Evolutionary conservation across 2,113 vertebrate genomes (phyloP).

Genomic region (Oncorhynchus clarkii): DNA sequence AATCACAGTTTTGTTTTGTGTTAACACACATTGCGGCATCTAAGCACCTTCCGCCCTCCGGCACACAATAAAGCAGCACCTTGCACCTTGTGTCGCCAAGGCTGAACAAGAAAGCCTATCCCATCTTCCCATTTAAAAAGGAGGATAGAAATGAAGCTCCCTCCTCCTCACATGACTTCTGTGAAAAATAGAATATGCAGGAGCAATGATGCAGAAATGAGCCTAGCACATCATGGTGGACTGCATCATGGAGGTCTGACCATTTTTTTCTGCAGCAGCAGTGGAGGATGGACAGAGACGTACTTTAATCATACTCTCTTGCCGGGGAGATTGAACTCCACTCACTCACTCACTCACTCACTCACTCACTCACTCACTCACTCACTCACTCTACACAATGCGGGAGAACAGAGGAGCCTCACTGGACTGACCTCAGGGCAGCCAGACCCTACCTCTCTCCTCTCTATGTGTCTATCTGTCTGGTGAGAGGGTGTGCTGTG

Average conservation of each 20-base stretch:
- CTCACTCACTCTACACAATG: too few species aligned
- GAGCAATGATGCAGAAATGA: conserved; percentile 49
- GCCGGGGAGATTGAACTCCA: conserved; percentile 49
- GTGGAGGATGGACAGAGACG: conserved; percentile 41
- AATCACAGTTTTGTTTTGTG: conserved; percentile 16
- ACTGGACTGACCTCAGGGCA: conserved; percentile 9
- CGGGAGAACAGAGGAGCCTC: not conserved
- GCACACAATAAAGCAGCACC: conserved; percentile 8
- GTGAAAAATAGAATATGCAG: conserved; percentile 25
- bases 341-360: too few species aligned
- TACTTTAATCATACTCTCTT: conserved; percentile 56
- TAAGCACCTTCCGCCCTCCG: not conserved
- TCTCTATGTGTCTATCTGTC: not conserved
- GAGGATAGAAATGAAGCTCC: conserved; percentile 6
- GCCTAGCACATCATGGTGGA: conserved; percentile 24
- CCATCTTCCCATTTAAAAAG: conserved; percentile 5
- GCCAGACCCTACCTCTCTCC: conserved; percentile 11
- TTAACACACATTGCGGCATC: not conserved
- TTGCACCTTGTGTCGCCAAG: conserved; percentile 7
- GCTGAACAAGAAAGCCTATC: conserved; percentile 7
- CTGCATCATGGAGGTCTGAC: conserved; percentile 1
- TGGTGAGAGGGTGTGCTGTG: not conserved
- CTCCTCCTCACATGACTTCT: conserved; percentile 24
- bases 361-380: too few species aligned
- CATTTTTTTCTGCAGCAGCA: conserved; percentile 24